These are phyloP conservation scores for Gonatopus flavifemur DNA, from an alignment of 1,140 invertebrate species.

Conservation along the genomic window DNA sequence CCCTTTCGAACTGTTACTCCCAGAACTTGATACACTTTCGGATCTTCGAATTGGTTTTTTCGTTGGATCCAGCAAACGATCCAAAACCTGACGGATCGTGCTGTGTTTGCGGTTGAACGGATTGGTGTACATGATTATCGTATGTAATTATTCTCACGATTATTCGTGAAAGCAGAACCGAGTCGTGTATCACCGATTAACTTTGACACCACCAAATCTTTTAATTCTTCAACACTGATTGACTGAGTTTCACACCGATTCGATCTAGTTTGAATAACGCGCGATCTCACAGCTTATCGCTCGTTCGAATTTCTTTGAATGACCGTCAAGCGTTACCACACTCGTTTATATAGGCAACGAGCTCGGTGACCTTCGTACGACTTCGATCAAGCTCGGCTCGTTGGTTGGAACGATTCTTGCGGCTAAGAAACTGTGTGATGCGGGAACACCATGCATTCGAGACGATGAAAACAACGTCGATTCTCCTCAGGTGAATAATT, in stretches of 20 bases:
- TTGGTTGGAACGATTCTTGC: not conserved
- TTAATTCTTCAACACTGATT: not conserved
- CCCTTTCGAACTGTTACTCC: conserved; percentile 41
- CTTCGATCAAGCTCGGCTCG: conserved; percentile 12
- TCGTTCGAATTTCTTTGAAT: conserved; percentile 15
- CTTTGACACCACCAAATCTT: not conserved
- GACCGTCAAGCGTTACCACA: not conserved
- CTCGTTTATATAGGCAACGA: conserved; percentile 16
- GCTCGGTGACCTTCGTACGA: conserved; percentile 23
- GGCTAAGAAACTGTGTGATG: too few species aligned
- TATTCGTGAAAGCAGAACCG: too few species aligned
- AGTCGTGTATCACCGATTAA: too few species aligned
- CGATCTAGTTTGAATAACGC: not conserved
- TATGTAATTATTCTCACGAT: too few species aligned
- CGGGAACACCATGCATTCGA: conserved; percentile 2
- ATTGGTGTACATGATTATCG: conserved; percentile 74
- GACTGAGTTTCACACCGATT: not conserved
- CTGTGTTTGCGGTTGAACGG: conserved; percentile 74
- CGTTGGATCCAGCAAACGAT: conserved; percentile 60
- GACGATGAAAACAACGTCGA: not conserved
- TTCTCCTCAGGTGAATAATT: too few species aligned
- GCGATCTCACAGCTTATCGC: not conserved
- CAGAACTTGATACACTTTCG: conserved; percentile 47
- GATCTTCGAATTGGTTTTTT: conserved; percentile 45
- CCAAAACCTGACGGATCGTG: conserved; percentile 69